Conservation (phyloP, 2,888 invertebrate genomes). For the Cartodere bifasciata region DNA sequence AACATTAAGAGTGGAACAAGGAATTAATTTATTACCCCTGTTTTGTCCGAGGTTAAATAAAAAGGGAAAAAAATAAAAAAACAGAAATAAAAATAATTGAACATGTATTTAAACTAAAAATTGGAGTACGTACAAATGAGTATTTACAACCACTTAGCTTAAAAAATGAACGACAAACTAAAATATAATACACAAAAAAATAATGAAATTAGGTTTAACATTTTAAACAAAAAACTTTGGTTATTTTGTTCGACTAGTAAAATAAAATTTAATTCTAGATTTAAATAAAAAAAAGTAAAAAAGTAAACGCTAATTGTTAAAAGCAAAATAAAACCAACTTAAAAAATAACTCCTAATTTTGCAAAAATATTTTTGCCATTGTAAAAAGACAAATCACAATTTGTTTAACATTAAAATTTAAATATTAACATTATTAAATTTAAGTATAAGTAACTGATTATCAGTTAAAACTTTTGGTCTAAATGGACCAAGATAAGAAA, state of each 20-base stretch:
- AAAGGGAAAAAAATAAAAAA: conserved; percentile 19
- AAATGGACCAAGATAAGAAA: conserved; percentile 7
- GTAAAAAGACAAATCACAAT: conserved; percentile 18
- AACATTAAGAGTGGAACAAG: conserved; percentile 5
- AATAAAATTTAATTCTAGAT: conserved; percentile 20
- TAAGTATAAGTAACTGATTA: conserved; percentile 23
- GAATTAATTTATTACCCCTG: conserved; percentile 26
- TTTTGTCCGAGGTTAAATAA: conserved; percentile 29
- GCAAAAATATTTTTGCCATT: conserved; percentile 13
- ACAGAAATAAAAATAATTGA: conserved; percentile 15
- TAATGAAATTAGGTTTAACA: conserved; percentile 10
- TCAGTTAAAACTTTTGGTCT: conserved; percentile 22
- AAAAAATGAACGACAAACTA: conserved; percentile 13
- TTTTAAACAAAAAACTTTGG: conserved; percentile 27
- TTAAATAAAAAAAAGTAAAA: conserved; percentile 19
- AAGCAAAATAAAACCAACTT: conserved; percentile 7
- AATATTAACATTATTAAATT: conserved; percentile 19
- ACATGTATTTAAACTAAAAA: conserved; percentile 17
- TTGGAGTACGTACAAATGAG: conserved; percentile 13
- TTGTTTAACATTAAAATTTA: conserved; percentile 20
- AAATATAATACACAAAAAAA: conserved; percentile 8
- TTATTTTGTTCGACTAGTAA: conserved; percentile 35
- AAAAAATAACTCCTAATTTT: conserved; percentile 1
- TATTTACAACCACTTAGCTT: conserved; percentile 15
- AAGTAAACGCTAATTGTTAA: conserved; percentile 17